Base-by-base conservation (phyloP, 2,797 vertebrate genomes). In the Psittacula derbiana region DNA sequence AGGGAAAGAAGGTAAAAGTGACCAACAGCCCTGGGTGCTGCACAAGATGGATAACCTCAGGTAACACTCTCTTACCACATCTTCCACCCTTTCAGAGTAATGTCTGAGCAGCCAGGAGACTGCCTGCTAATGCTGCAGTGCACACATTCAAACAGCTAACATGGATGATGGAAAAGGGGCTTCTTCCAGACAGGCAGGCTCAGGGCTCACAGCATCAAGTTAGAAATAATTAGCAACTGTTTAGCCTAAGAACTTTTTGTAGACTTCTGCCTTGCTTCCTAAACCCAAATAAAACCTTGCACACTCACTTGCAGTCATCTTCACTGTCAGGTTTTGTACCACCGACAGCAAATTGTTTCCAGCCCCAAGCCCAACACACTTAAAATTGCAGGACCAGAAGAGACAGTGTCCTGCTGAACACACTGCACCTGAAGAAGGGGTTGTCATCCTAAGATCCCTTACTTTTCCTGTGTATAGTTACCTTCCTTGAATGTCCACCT, bases 11-110 rank as follows among this genome's bases (percentile, higher is more conserved):
- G 1, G 0, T 12, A 21, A 38, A 66, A 86, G 43, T 13, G 28
- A 72, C 3, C 11, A 47, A n/a, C 28, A 49, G 13, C 40, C 44
- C 67, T 50, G 0, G 0, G 44, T 14, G 31, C 36, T 28, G 40
- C 24, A 44, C 4, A 2, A 28, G 66, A 52, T 6, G 27, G 19
- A 50, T 33, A 60, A 47, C 10, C 43, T 67, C 53, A 44, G 52
- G 23, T 4, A 49, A 33, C 8, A 19, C 31, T 69, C 61, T 19
- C 61, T 65, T 73, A 17, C 8, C 62, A 17, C 27, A 61, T 2
- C 1, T 52, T 64, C 47, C 66, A 65, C 52, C 16, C 27, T 44
- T 36, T 12, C 33, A 65, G 10, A 4, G 33, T 9, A 20, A 53
- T 11, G 31, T 28, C 2, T 1, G 50, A 72, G 40, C 66, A 70